Conservation (phyloP, 2,888 invertebrate genomes). For the Crocallis elinguaria region DNA sequence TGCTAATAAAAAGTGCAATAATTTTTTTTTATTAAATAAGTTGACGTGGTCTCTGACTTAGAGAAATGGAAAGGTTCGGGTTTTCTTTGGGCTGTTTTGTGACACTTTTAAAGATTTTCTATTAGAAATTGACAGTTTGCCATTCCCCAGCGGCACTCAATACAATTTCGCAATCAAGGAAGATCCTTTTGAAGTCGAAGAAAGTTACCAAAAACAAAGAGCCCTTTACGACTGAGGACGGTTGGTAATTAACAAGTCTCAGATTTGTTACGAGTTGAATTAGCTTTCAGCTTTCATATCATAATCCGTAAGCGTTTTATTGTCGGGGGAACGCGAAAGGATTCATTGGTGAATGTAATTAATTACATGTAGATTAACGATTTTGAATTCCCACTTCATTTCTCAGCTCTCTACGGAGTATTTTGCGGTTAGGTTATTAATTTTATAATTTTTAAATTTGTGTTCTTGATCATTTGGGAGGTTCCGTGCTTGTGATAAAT, state of each 20-base stretch:
- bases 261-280: slow-evolving; percentile 75
- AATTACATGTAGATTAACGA: slow-evolving; percentile 60
- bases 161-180: slow-evolving; percentile 27
- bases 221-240: slow-evolving; percentile 65
- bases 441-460: not conserved
- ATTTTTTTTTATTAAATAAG: too few species aligned
- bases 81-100: too few species aligned
- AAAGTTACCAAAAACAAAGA: slow-evolving; percentile 65
- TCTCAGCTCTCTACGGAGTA: not conserved
- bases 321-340: slow-evolving; percentile 52
- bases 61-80: too few species aligned
- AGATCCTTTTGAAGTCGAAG: slow-evolving; percentile 63
- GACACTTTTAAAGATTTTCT: not conserved
- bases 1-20: too few species aligned
- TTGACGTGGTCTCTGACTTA: too few species aligned
- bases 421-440: not conserved
- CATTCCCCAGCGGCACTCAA: slow-evolving; percentile 13
- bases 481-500: too few species aligned
- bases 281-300: slow-evolving; percentile 79
- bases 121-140: slow-evolving; percentile 43
- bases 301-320: slow-evolving; percentile 78
- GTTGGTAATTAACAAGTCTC: slow-evolving; percentile 76
- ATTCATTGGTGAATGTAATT: slow-evolving; percentile 55
- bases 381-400: not conserved
- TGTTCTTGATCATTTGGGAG: not conserved